Evolutionary conservation across 2,113 vertebrate species (phyloP).

Genomic region (Gopherus flavomarginatus): DNA sequence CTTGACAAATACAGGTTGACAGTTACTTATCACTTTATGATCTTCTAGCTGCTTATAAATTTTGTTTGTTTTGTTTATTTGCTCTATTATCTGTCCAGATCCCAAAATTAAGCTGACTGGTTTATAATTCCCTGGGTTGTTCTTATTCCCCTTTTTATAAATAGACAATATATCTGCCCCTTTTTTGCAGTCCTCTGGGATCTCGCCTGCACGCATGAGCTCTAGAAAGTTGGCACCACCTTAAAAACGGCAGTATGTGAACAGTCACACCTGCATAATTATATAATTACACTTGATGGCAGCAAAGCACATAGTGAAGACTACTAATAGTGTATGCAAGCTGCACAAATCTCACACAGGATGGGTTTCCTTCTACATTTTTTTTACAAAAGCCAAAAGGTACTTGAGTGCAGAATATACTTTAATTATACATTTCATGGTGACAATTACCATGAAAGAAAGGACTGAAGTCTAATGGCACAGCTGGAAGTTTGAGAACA

Average conservation of each 20-base stretch:
- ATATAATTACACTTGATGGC: conserved; percentile 77
- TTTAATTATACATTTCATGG: conserved; percentile 64
- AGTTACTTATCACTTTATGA: background rate
- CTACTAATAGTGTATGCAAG: conserved; percentile 52
- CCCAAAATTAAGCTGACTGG: background rate
- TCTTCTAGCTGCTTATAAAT: background rate
- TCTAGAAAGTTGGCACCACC: conserved; percentile 35
- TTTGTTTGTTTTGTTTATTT: background rate
- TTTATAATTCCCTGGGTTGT: background rate
- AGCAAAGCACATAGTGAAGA: conserved; percentile 67
- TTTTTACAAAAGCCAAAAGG: conserved; percentile 31
- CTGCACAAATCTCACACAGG: conserved; percentile 26
- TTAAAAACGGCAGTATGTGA: conserved; percentile 44
- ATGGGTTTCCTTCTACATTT: conserved; percentile 16
- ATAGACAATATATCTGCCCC: background rate
- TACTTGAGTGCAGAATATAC: conserved; percentile 48
- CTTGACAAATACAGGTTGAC: background rate
- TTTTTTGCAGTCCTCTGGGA: background rate
- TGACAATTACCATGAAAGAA: conserved; percentile 64
- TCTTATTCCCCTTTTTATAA: background rate
- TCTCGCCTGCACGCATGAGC: background rate
- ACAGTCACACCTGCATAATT: conserved; percentile 62
- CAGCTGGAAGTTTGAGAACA: conserved; percentile 67
- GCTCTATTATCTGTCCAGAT: background rate
- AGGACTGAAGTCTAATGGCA: conserved; percentile 60